Evolutionary conservation across 2,888 invertebrate species (phyloP).

Genomic region (Choreutis nemorana): DNA sequence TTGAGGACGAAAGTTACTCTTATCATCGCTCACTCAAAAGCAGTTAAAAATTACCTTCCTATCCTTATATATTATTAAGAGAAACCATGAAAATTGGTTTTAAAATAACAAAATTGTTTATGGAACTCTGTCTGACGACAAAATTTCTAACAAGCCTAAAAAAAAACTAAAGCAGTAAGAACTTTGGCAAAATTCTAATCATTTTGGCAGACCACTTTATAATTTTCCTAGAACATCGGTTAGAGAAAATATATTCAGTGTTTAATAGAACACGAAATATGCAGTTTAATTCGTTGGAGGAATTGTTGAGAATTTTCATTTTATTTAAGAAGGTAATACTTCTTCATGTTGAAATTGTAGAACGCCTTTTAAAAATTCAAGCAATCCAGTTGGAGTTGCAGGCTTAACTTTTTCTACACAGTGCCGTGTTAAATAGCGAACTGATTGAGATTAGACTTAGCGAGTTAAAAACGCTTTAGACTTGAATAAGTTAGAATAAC

Average conservation of each 20-base stretch:
- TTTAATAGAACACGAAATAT: neutral
- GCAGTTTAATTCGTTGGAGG: neutral
- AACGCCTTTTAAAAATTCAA: conserved; percentile 27
- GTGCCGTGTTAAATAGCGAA: conserved; percentile 1
- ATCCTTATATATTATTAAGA: neutral
- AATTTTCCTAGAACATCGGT: too few relatives aligned
- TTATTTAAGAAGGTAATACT: conserved; percentile 16
- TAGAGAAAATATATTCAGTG: too few relatives aligned
- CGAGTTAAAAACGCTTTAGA: neutral
- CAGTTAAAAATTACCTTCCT: neutral
- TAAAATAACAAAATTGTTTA: neutral
- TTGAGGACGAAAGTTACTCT: neutral
- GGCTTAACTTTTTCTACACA: conserved; percentile 12
- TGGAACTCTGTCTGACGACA: neutral
- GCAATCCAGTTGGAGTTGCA: conserved; percentile 20
- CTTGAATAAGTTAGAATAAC: neutral
- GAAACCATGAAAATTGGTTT: neutral
- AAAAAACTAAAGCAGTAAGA: neutral
- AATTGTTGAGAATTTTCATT: conserved; percentile 1
- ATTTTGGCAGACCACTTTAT: neutral
- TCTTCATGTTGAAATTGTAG: conserved; percentile 19
- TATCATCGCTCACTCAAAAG: too few relatives aligned
- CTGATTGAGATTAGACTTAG: conserved; percentile 1
- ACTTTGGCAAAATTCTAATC: neutral
- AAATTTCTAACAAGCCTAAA: neutral